Evolutionary conservation across 1,140 invertebrate genomes (phyloP), one percentile per base, ranked within the genome.

Genomic region (Arctopsyche grandis): DNA sequence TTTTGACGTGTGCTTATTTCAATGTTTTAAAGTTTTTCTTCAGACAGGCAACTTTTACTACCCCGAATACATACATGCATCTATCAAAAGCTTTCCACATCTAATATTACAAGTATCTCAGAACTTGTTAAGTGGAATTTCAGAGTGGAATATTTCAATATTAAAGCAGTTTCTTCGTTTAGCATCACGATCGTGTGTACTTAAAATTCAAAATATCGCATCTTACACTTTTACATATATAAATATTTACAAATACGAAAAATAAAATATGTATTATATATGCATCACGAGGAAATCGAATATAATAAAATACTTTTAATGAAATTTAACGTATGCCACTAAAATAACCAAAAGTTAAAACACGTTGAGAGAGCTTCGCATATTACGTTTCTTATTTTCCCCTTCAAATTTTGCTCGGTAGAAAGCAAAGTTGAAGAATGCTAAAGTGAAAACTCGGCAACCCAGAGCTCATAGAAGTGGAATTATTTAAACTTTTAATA

Each of bases 401-500:
- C 46, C 9, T 71, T 44, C n/a, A 19, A 71, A 71, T 71, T 71
- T 71, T 38, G 14, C 69, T 10, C n/a, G 5, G 44, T 14, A 22
- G 22, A 46, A 48, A 44, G 44, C 69, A 46, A 71, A 71, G 69
- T 71, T 71, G 44, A 71, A 71, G 69, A 71, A 71, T 71, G 69
- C 69, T 48, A n/a, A 71, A 48, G n/a, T 16, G 66, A 10, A 69
- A 38, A 66, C 19, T 14, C 16, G 66, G 66, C 26, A 9, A 69
- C 10, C 22, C 29, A 21, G 12, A 48, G 44, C 38, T 21, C n/a
- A 24, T 29, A 14, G 66, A 71, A 38, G 69, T 71, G 69, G 46
- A 71, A 71, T 71, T 71, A 71, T 71, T 71, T 44, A 71, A 71
- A 29, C 26, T 71, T 71, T 71, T 71, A 69, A 29, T 69, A 71